Evolutionary conservation across 2,888 invertebrate species (phyloP), one percentile per base, ranked within the genome.

Genomic region (Caenorhabditis sp.): DNA sequence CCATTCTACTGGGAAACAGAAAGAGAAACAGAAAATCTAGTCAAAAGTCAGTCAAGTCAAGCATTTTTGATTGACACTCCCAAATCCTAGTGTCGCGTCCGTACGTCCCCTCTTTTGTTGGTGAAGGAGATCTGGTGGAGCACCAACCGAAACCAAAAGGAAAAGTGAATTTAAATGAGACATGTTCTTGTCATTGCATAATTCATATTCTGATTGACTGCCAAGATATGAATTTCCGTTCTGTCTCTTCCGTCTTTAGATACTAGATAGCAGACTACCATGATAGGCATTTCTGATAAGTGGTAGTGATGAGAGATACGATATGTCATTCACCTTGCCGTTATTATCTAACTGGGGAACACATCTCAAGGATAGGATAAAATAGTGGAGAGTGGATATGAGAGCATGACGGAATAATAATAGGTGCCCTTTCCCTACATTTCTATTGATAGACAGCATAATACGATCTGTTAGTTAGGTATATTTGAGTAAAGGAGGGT

Each of bases 21-120:
- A 50, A 40, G 20, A 40, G 40, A 40, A 40, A 13, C 40, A 40
- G 62, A 55, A 60, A 68, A 58, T 18, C 68, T 56, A 65, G 44
- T 51, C 55, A 58, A 35, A 72, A 72, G 72, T 74, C 62, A 65
- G 72, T 74, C 62, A 65, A 72, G 72, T 65, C 74, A 74, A 76
- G 76, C 80, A 72, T 80, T 80, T 80, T 80, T 80, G 80, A 80
- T 80, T 80, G 80, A 80, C 80, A 80, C 56, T 32, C 56, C 71
- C 44, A 68, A 79, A 71, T 71, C 72, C 72, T 60, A 58, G 67
- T 44, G 51, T 51, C 53, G 58, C 56, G 61, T 13, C 64, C 65
- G 44, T 56, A 53, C 68, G 65, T 70, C 62, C 40, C 62, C 40
- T 53, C 60, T 61, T 51, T 55, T 24, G 18, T 26, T 60, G 26